Evolutionary conservation across 2,888 invertebrate genomes (phyloP).

Genomic region (Caenorhabditis parvicauda): DNA sequence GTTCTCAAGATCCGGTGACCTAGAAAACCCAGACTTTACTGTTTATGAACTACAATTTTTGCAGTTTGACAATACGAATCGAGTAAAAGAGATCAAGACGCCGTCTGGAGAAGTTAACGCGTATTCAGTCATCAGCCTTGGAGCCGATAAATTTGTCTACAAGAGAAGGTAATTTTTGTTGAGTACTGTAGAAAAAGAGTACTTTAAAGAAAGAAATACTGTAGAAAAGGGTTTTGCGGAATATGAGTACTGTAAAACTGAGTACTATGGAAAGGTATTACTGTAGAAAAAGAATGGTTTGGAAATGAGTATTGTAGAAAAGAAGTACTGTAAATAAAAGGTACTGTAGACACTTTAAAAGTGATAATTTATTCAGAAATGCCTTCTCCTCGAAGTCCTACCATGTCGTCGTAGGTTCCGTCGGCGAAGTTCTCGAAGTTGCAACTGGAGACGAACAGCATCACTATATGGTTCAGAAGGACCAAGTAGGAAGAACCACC

Average conservation of each 20-base stretch:
- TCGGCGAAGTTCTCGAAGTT: constrained; percentile 16
- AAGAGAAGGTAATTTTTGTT: constrained; percentile 12
- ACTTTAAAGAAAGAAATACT: too few relatives aligned
- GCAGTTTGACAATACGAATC: constrained; percentile 28
- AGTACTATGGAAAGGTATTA: too few relatives aligned
- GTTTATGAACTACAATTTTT: neutral
- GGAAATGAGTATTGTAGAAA: too few relatives aligned
- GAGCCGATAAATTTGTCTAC: constrained; percentile 23
- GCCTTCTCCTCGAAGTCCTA: constrained; percentile 19
- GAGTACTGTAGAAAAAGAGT: too few relatives aligned
- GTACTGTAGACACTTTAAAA: neutral
- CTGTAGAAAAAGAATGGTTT: too few relatives aligned
- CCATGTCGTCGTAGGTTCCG: constrained; percentile 9
- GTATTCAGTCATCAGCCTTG: constrained; percentile 22
- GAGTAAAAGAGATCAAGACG: constrained; percentile 21
- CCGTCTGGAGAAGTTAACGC: constrained; percentile 23
- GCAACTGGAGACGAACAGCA: constrained; percentile 28
- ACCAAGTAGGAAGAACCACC: constrained; percentile 11
- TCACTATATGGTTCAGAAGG: constrained; percentile 14
- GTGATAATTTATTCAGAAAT: too few relatives aligned
- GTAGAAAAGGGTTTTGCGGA: too few relatives aligned
- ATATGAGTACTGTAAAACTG: too few relatives aligned
- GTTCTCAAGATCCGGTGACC: too few relatives aligned
- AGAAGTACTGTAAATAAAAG: too few relatives aligned
- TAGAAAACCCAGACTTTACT: too few relatives aligned